Percentiles rank a stretch among this genome's conserved stretches.
Evolutionary conservation across 1,140 invertebrate species (phyloP).

Genomic region (Telenomus remus): DNA sequence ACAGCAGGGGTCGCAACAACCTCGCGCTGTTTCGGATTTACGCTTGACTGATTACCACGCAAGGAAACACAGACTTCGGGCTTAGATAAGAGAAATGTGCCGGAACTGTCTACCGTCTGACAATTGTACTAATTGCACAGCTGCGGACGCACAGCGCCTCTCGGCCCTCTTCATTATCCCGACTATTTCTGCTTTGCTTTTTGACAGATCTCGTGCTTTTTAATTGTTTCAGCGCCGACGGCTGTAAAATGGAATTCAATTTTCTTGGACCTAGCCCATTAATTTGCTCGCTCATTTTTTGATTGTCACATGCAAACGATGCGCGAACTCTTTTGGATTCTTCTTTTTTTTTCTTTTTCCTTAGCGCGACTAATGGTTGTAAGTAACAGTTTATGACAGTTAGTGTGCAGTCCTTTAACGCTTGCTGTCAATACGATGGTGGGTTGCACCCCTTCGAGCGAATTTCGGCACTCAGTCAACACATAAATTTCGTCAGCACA

Average conservation of each 20-base stretch:
- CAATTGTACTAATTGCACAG: conserved; percentile 68
- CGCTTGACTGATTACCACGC: conserved; percentile 64
- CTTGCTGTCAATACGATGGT: conserved; percentile 53
- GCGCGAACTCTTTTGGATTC: background rate
- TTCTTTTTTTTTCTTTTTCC: no score
- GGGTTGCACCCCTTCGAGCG: conserved; percentile 45
- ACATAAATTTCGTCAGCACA: conserved; percentile 66
- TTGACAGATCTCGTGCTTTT: conserved; percentile 52
- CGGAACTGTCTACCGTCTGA: conserved; percentile 61
- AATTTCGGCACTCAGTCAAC: conserved; percentile 58
- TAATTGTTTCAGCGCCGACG: conserved; percentile 42
- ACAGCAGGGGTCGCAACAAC: conserved; percentile 51
- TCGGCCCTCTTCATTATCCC: conserved; percentile 64
- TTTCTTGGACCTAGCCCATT: conserved; percentile 27
- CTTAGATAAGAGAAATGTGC: conserved; percentile 63
- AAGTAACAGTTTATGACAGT: conserved; percentile 39
- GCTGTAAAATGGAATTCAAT: conserved; percentile 44
- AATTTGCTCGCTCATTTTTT: conserved; percentile 15
- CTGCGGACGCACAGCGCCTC: conserved; percentile 48
- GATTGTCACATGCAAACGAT: background rate
- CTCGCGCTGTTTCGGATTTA: conserved; percentile 58
- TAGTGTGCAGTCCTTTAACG: conserved; percentile 40
- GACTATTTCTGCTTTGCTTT: conserved; percentile 55
- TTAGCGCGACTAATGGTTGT: no score
- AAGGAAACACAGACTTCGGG: conserved; percentile 54